A percentile compares a stretch with the other conserved stretches of the same genome.
phyloP scores from a whole-genome alignment of 2,888 invertebrate species.

The Stomorhina lunata region DNA sequence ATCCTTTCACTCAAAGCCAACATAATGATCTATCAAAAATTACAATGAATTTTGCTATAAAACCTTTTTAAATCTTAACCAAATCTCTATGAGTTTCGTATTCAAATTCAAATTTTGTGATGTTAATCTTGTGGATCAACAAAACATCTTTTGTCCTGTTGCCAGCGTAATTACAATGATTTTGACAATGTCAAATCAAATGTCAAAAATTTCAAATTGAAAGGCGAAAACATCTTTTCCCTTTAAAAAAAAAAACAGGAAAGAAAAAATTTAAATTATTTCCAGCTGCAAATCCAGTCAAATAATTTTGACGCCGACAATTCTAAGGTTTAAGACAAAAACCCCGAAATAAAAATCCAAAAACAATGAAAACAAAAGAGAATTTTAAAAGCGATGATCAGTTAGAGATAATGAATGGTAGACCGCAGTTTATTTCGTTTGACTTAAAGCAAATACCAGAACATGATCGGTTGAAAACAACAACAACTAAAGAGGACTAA shows the following conservation, averaged over 20 bases:
- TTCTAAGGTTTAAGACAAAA: conserved; percentile 43
- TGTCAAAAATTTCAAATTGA: conserved; percentile 43
- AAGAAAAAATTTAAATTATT: conserved; percentile 10
- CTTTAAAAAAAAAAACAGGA: neutral
- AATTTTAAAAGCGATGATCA: conserved; percentile 56
- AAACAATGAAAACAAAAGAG: neutral
- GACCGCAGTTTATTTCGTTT: conserved; percentile 56
- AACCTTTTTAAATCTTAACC: neutral
- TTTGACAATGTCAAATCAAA: conserved; percentile 59
- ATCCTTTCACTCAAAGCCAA: neutral
- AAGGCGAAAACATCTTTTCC: conserved; percentile 27
- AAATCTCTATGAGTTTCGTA: neutral
- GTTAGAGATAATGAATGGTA: conserved; percentile 60
- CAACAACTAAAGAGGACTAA: no score
- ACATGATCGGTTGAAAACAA: neutral
- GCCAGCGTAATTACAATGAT: conserved; percentile 28
- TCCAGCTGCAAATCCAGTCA: conserved; percentile 57
- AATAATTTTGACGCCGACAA: conserved; percentile 41
- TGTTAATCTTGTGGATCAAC: neutral
- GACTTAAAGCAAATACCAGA: conserved; percentile 16
- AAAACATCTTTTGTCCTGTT: conserved; percentile 31
- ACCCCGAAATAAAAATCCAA: neutral
- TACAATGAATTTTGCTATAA: neutral
- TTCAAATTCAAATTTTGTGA: neutral
- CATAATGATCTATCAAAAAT: neutral